Percentiles rank a stretch among this genome's conserved stretches.
Evolutionary conservation across 2,113 vertebrate genomes (phyloP).

Genomic region (Columbina picui): DNA sequence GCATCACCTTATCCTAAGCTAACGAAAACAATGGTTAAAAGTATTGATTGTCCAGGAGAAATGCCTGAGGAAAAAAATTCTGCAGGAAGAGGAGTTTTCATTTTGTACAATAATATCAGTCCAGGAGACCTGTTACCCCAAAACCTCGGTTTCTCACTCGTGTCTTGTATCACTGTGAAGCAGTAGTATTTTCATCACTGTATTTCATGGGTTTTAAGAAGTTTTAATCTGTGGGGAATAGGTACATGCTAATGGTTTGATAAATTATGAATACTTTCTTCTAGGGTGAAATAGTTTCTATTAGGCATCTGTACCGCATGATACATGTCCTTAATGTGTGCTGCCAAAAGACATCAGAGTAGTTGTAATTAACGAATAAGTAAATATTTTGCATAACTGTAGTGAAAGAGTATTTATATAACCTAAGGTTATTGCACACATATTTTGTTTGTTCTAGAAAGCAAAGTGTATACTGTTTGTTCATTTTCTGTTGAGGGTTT

Average conservation of each 20-base stretch:
- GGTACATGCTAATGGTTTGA: neutral
- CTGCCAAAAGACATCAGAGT: constrained; percentile 55
- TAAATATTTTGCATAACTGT: constrained; percentile 69
- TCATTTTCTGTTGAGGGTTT: constrained; percentile 68
- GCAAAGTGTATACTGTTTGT: constrained; percentile 48
- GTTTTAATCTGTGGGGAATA: neutral
- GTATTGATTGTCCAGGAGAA: neutral
- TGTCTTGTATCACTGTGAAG: neutral
- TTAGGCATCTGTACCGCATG: neutral
- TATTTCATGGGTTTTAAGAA: neutral
- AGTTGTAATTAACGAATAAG: constrained; percentile 68
- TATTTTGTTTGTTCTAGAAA: constrained; percentile 61
- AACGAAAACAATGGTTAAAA: neutral
- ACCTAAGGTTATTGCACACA: constrained; percentile 51
- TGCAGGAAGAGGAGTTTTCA: neutral
- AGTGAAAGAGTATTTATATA: constrained; percentile 67
- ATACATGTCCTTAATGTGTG: constrained; percentile 14
- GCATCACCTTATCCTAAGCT: neutral
- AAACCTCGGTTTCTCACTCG: neutral
- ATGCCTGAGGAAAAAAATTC: neutral
- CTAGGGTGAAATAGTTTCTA: constrained; percentile 25
- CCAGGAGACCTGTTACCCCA: neutral
- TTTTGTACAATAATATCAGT: neutral
- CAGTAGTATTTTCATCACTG: neutral
- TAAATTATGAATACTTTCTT: constrained; percentile 23